Evolutionary conservation across 1,140 invertebrate species (phyloP).

Genomic region (Bombus soroeensis): DNA sequence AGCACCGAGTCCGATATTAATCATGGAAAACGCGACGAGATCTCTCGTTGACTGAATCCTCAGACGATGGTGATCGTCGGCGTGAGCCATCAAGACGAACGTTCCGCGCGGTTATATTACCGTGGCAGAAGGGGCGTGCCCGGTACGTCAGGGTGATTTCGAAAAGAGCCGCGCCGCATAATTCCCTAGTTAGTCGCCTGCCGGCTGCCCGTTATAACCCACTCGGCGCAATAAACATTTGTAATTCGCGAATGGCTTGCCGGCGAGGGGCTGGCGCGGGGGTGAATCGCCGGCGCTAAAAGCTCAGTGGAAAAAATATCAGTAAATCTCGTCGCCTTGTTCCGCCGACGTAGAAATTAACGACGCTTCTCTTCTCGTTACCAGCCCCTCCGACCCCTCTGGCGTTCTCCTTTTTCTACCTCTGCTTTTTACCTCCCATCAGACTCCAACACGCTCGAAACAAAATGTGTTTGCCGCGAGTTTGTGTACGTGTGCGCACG

Average conservation of each 20-base stretch:
- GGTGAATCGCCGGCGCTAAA: conserved; percentile 64
- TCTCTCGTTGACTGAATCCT: neutral
- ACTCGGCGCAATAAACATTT: conserved; percentile 68
- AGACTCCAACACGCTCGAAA: neutral
- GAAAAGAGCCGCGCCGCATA: conserved; percentile 57
- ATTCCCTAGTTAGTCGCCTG: conserved; percentile 65
- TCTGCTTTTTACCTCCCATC: neutral
- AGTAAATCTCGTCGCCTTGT: conserved; percentile 69
- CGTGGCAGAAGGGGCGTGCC: conserved; percentile 3
- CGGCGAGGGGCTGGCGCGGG: neutral
- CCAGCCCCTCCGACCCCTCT: neutral
- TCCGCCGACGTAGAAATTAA: conserved; percentile 70
- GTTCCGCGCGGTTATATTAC: conserved; percentile 14
- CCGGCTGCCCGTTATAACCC: conserved; percentile 61
- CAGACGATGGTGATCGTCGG: conserved; percentile 7
- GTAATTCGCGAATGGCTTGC: conserved; percentile 61
- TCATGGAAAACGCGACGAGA: neutral
- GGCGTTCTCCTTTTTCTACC: neutral
- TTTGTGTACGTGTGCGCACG: too few relatives aligned
- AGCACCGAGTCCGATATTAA: conserved; percentile 8
- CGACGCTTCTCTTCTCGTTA: conserved; percentile 56
- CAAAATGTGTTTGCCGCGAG: neutral
- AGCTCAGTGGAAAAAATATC: conserved; percentile 72
- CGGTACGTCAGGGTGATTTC: conserved; percentile 45
- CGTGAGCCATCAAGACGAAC: conserved; percentile 24